These are phyloP conservation scores for Tenthredo amoena DNA, from an alignment of 2,888 invertebrate genomes.

Conservation along the genomic window DNA sequence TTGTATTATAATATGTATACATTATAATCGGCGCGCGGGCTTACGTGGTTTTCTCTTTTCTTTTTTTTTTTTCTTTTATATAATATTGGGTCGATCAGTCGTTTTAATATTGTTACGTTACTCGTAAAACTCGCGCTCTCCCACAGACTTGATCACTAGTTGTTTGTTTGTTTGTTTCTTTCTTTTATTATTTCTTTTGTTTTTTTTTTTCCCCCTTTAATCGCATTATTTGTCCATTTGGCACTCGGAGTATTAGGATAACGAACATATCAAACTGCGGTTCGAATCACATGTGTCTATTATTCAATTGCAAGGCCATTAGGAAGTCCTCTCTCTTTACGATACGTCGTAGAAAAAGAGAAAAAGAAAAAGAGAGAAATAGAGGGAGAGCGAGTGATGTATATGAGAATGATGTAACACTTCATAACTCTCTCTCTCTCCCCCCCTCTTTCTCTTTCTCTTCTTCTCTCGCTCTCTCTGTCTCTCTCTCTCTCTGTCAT, in stretches of 20 bases:
- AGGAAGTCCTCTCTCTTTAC: background rate
- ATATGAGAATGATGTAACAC: no score
- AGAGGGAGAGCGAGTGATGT: background rate
- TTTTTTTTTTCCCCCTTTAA: background rate
- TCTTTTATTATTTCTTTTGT: slow-evolving; percentile 4
- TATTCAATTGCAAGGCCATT: slow-evolving; percentile 15
- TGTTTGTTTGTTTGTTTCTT: background rate
- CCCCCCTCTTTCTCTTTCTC: background rate
- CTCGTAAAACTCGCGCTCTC: background rate
- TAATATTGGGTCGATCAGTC: slow-evolving; percentile 37
- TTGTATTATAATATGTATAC: no score
- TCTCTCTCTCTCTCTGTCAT: background rate
- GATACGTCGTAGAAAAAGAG: background rate
- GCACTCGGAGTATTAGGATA: slow-evolving; percentile 71
- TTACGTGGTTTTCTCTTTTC: no score
- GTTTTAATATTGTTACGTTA: slow-evolving; percentile 3
- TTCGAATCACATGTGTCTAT: background rate
- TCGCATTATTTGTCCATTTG: slow-evolving; percentile 62
- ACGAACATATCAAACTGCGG: background rate
- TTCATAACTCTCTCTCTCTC: background rate
- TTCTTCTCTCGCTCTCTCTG: no score
- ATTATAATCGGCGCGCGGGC: no score
- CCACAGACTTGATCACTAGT: background rate
- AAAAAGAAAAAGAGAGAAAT: background rate
- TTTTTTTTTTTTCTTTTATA: background rate